These are phyloP conservation scores for Melipona bicolor DNA, from an alignment of 2,888 invertebrate species.

Conservation along the genomic window DNA sequence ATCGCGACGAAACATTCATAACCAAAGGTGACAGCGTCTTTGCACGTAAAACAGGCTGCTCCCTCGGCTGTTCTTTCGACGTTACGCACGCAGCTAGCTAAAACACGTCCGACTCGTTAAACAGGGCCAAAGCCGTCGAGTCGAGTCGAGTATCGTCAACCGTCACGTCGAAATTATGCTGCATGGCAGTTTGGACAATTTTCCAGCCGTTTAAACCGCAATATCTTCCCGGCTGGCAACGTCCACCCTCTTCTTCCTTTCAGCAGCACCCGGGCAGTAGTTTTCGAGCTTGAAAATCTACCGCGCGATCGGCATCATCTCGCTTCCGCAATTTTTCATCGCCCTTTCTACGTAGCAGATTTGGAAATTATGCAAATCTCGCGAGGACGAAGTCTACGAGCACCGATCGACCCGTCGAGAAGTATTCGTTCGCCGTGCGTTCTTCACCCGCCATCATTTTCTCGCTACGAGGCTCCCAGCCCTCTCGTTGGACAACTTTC, in stretches of 20 bases:
- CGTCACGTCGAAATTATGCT: slow-evolving; percentile 76
- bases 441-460: neutral
- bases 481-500: no score
- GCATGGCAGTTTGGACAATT: slow-evolving; percentile 80
- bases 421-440: slow-evolving; percentile 56
- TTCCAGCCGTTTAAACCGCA: slow-evolving; percentile 80
- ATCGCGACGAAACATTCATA: slow-evolving; percentile 52
- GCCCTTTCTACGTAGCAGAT: slow-evolving; percentile 72
- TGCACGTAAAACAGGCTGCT: slow-evolving; percentile 21
- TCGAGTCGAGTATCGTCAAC: slow-evolving; percentile 67
- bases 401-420: slow-evolving; percentile 52
- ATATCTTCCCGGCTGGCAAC: slow-evolving; percentile 72
- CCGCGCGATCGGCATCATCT: slow-evolving; percentile 44
- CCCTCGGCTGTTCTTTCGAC: neutral
- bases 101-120: slow-evolving; percentile 54
- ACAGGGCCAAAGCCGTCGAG: slow-evolving; percentile 47
- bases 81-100: slow-evolving; percentile 17
- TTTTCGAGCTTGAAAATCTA: slow-evolving; percentile 45
- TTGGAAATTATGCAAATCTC: slow-evolving; percentile 82
- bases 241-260: slow-evolving; percentile 8
- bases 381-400: slow-evolving; percentile 55
- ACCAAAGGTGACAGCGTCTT: slow-evolving; percentile 27
- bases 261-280: slow-evolving; percentile 9
- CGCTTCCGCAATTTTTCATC: slow-evolving; percentile 61
- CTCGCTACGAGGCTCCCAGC: no score